A percentile compares a stretch with the other conserved stretches of the same genome.
phyloP scores from a whole-genome alignment of 2,113 vertebrate species.

The Empidonax alnorum region DNA sequence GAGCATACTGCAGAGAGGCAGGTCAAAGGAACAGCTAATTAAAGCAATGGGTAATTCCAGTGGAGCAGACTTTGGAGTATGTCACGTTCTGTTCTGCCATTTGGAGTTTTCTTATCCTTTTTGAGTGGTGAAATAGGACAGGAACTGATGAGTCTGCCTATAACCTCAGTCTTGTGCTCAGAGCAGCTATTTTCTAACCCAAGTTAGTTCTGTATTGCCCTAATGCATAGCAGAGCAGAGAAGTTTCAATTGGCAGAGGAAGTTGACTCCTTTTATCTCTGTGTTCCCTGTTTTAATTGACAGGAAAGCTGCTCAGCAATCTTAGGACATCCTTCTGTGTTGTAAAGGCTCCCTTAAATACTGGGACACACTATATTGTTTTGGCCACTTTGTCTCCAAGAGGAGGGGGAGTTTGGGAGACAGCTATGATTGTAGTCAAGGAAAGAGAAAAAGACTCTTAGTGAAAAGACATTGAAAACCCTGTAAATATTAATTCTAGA shows the following conservation, averaged over 20 bases:
- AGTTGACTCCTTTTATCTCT: not conserved
- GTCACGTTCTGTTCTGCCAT: not conserved
- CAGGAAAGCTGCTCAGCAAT: not conserved
- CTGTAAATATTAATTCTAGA: not conserved
- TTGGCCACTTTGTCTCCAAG: not conserved
- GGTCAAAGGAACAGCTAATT: not conserved
- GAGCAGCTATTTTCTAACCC: not conserved
- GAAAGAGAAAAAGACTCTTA: not conserved
- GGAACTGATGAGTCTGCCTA: not conserved
- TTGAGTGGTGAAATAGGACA: not conserved
- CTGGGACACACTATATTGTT: not conserved
- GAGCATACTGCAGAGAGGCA: not conserved
- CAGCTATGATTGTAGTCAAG: not conserved
- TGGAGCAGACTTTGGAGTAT: not conserved
- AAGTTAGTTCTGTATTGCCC: not conserved
- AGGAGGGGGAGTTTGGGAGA: not conserved
- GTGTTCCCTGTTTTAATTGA: not conserved
- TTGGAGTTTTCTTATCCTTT: not conserved
- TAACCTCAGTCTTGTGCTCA: not conserved
- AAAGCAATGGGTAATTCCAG: not conserved
- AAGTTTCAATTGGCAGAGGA: not conserved
- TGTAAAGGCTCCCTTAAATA: not conserved
- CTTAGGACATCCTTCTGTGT: not conserved
- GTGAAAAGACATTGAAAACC: not conserved
- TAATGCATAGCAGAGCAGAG: not conserved